These are phyloP conservation scores for Phyllostomus discolor DNA, from an alignment of 2,113 vertebrate species.

Conservation along the genomic window DNA sequence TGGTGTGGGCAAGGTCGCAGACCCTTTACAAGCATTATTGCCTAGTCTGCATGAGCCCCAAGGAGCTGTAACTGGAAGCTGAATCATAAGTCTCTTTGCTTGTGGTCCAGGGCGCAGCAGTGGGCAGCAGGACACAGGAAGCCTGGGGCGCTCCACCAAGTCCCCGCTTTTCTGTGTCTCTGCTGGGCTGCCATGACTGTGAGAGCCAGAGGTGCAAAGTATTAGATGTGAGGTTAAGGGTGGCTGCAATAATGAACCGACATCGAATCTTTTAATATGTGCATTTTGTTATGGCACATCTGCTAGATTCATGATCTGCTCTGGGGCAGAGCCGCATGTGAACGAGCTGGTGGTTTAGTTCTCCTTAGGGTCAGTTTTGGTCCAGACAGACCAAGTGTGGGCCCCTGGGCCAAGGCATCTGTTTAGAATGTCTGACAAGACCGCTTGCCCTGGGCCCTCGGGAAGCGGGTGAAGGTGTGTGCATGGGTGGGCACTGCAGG, in stretches of 20 bases:
- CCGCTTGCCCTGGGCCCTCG: background rate
- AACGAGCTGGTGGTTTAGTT: background rate
- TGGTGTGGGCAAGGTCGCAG: background rate
- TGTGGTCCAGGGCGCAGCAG: background rate
- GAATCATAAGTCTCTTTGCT: background rate
- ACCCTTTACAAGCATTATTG: background rate
- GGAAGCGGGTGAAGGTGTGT: background rate
- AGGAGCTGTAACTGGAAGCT: background rate
- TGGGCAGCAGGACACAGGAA: background rate
- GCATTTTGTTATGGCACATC: background rate
- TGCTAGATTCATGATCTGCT: background rate
- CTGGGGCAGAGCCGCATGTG: background rate
- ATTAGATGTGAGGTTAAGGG: background rate
- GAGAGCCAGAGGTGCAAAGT: background rate
- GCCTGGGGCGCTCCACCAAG: background rate
- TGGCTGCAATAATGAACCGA: too few species aligned
- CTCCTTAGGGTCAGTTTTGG: background rate
- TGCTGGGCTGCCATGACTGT: background rate
- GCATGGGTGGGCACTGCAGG: accelerated
- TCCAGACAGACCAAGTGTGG: background rate
- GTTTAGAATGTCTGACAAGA: background rate
- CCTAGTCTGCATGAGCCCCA: background rate
- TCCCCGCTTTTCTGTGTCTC: background rate
- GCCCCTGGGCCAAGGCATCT: background rate
- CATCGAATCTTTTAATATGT: background rate